Percentiles rank a stretch among this genome's conserved stretches.
phyloP scores from a whole-genome alignment of 1,140 invertebrate species.

The Drosophila ambigua region DNA sequence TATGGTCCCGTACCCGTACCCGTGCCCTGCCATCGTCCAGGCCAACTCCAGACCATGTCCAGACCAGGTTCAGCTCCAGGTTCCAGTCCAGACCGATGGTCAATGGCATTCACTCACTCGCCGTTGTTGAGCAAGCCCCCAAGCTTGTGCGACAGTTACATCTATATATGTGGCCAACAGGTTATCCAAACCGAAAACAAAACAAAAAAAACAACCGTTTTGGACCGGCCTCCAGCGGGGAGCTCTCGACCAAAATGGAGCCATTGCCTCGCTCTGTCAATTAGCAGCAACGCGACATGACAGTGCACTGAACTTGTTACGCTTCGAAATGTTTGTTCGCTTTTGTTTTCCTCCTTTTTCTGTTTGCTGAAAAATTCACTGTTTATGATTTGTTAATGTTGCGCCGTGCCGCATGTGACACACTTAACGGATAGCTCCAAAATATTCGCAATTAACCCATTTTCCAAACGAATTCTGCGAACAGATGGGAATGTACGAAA shows the following conservation, averaged over 20 bases:
- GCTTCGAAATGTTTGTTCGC: constrained; percentile 25
- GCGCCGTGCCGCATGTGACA: constrained; percentile 39
- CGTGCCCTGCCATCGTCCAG: too few species aligned
- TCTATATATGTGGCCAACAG: constrained; percentile 58
- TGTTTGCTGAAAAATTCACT: constrained; percentile 41
- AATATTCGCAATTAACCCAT: constrained; percentile 57
- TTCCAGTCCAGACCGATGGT: constrained; percentile 40
- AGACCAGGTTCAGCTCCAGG: too few species aligned
- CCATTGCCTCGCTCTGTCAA: constrained; percentile 60
- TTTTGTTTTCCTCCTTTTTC: neutral
- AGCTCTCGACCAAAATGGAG: constrained; percentile 61
- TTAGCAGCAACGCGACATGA: constrained; percentile 49
- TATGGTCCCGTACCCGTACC: too few species aligned
- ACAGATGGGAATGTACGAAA: too few species aligned
- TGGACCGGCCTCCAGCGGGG: constrained; percentile 41
- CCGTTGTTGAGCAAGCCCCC: constrained; percentile 29
- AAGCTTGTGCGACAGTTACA: constrained; percentile 58
- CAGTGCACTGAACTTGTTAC: constrained; percentile 75
- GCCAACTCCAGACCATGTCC: too few species aligned
- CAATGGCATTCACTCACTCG: constrained; percentile 57
- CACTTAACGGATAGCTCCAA: constrained; percentile 40
- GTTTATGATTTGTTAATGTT: constrained; percentile 64
- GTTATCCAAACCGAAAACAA: constrained; percentile 37
- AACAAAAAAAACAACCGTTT: constrained; percentile 48
- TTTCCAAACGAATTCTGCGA: neutral